Evolutionary conservation across 2,888 invertebrate genomes (phyloP).

Genomic region (Drosophila kambysellisi): DNA sequence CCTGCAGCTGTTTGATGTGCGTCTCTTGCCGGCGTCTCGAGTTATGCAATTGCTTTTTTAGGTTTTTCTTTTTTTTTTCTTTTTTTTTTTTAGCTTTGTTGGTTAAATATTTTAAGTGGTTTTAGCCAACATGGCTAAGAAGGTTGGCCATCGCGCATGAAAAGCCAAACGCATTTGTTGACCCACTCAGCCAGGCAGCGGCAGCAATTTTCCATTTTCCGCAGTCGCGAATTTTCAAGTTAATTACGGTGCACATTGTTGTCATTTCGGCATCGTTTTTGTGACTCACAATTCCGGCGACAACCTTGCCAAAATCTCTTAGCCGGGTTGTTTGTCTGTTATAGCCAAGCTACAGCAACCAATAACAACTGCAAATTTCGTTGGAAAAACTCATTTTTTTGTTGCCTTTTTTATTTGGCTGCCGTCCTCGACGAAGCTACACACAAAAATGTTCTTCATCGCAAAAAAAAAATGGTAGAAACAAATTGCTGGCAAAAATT

Average conservation of each 20-base stretch:
- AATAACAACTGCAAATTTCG: slow-evolving; percentile 30
- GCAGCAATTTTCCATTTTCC: slow-evolving; percentile 48
- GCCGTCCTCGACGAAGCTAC: not conserved
- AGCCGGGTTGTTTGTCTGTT: slow-evolving; percentile 27
- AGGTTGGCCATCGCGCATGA: slow-evolving; percentile 28
- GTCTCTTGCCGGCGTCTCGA: slow-evolving; percentile 49
- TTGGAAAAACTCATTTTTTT: slow-evolving; percentile 44
- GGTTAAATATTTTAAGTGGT: slow-evolving; percentile 78
- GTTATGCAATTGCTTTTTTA: slow-evolving; percentile 66
- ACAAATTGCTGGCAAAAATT: slow-evolving; percentile 16
- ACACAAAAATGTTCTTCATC: slow-evolving; percentile 33
- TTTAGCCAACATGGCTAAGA: slow-evolving; percentile 70
- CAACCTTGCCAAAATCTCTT: slow-evolving; percentile 49
- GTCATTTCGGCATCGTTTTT: slow-evolving; percentile 51
- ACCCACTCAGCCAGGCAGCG: slow-evolving; percentile 59
- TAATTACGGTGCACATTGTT: slow-evolving; percentile 71
- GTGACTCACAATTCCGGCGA: slow-evolving; percentile 17
- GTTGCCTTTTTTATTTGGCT: slow-evolving; percentile 1
- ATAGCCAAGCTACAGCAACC: slow-evolving; percentile 1
- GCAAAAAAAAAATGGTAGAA: slow-evolving; percentile 26
- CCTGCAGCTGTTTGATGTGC: slow-evolving; percentile 71
- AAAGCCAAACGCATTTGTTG: slow-evolving; percentile 68
- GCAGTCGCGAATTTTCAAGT: slow-evolving; percentile 58
- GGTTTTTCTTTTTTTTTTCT: slow-evolving; percentile 9
- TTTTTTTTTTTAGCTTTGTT: slow-evolving; percentile 49